Base-by-base conservation (phyloP, 1,140 invertebrate species). In the Parasteatoda tepidariorum region DNA sequence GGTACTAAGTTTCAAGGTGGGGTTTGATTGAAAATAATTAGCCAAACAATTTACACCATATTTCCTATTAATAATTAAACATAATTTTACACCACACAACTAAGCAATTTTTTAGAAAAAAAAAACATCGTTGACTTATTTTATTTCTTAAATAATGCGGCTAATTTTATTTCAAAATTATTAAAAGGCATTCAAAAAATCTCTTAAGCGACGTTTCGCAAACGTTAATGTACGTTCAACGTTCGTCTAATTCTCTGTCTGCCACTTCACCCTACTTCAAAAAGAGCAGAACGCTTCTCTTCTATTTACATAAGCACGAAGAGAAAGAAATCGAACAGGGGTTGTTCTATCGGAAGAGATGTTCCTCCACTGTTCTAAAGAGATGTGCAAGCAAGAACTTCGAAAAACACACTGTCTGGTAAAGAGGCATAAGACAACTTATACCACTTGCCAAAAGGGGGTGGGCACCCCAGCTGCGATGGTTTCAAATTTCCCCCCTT, bases 401-500 rank as follows among this genome's bases (percentile, higher is more conserved):
- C 22, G 48, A 41, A 71, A 28, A 61, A n/a, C n/a, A 38, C 68
- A 57, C 68, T 55, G 28, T 15, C 55, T 13, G 26, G 54, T 22
- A 7, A 41, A n/a, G n/a, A 22, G n/a, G 13, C 57, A 13, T 22
- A 79, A 59, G 48, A 57, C 62, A 67, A 57, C 64, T 48, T 57
- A 33, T n/a, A 38, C 33, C 64, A 67, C 64, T 67, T 67, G 30
- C 22, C 38, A n/a, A 31, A 71, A 28, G 22, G 33, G 34, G 34
- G 18, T 13, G 7, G 9, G 28, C 9, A 22, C 78, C 67, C 67
- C 78, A 70, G 78, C 78, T 82, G 78, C 31, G 78, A 61, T 59
- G 78, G 78, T 82, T 57, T 82, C 78, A n/a, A 62, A 31, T 82
- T 82, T 82, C 78, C 26, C 76, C 78, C 78, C 67, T 70, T 62